Evolutionary conservation across 1,140 invertebrate genomes (phyloP).

Genomic region (Bombyx mandarina): DNA sequence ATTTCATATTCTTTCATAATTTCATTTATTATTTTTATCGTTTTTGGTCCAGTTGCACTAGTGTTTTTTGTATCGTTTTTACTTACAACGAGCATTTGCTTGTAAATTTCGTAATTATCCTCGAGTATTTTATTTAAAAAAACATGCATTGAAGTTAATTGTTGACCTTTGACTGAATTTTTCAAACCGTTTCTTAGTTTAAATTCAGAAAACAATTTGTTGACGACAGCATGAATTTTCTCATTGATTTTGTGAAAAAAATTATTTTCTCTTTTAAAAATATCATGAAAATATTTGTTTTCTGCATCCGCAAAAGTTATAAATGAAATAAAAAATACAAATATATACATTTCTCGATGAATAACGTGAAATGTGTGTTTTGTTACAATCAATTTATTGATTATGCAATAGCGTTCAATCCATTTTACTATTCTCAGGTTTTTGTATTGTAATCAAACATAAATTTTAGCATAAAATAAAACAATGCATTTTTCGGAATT

Average conservation of each 20-base stretch:
- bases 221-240: constrained; percentile 16
- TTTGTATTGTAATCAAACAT: too few relatives aligned
- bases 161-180: constrained; percentile 6
- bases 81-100: constrained; percentile 5
- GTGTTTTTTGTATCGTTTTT: constrained; percentile 1
- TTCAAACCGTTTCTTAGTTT: constrained; percentile 10
- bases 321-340: constrained; percentile 2
- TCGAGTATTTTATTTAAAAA: constrained; percentile 11
- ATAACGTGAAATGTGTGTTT: too few relatives aligned
- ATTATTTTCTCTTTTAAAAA: constrained; percentile 10
- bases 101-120: constrained; percentile 8
- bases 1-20: constrained; percentile 1
- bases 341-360: too few relatives aligned
- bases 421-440: too few relatives aligned
- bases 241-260: constrained; percentile 11
- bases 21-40: not conserved
- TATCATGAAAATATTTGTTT: constrained; percentile 3
- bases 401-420: too few relatives aligned
- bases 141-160: constrained; percentile 14
- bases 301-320: not conserved
- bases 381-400: too few relatives aligned
- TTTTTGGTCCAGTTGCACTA: constrained; percentile 1
- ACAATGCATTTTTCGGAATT: too few relatives aligned
- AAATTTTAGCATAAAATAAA: too few relatives aligned
- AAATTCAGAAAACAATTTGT: constrained; percentile 16